phyloP scores from a whole-genome alignment of 2,888 invertebrate genomes.

The Sisyra terminalis region DNA sequence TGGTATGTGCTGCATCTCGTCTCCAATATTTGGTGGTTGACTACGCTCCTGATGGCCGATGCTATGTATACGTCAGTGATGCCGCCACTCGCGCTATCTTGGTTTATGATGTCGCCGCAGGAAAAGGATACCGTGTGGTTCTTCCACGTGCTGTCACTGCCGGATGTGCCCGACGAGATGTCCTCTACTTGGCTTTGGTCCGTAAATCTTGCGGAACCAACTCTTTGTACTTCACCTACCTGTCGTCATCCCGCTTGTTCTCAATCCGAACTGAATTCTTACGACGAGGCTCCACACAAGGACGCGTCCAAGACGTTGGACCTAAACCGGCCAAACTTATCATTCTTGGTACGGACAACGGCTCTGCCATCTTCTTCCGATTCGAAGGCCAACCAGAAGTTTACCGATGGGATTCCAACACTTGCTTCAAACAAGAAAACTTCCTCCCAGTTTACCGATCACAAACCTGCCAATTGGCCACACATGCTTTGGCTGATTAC shows the following conservation, averaged over 20 bases:
- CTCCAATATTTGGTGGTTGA: slow-evolving; percentile 55
- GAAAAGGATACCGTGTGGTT: slow-evolving; percentile 44
- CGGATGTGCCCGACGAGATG: slow-evolving; percentile 37
- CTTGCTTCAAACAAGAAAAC: slow-evolving; percentile 26
- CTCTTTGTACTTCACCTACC: slow-evolving; percentile 43
- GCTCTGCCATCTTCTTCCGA: slow-evolving; percentile 38
- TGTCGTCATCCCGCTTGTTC: slow-evolving; percentile 42
- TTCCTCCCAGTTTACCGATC: slow-evolving; percentile 36
- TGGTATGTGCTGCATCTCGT: slow-evolving; percentile 39
- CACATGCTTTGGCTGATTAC: slow-evolving; percentile 39
- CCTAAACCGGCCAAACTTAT: slow-evolving; percentile 37
- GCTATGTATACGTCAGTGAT: slow-evolving; percentile 49
- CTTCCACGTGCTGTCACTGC: slow-evolving; percentile 35
- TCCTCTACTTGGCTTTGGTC: slow-evolving; percentile 47
- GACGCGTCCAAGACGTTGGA: slow-evolving; percentile 34
- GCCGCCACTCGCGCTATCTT: slow-evolving; percentile 49
- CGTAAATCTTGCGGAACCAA: slow-evolving; percentile 37
- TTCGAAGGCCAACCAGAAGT: slow-evolving; percentile 39
- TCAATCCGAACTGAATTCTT: slow-evolving; percentile 45
- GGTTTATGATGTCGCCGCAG: slow-evolving; percentile 45
- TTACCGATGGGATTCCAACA: slow-evolving; percentile 38
- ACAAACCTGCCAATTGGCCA: slow-evolving; percentile 34
- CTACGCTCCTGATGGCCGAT: slow-evolving; percentile 39
- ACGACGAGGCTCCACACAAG: slow-evolving; percentile 36
- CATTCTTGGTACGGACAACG: slow-evolving; percentile 43